Evolutionary conservation across 64 coral and sea anemone genomes (phyloP), one percentile per base, ranked within the genome.

Genomic region (Montipora sp.): DNA sequence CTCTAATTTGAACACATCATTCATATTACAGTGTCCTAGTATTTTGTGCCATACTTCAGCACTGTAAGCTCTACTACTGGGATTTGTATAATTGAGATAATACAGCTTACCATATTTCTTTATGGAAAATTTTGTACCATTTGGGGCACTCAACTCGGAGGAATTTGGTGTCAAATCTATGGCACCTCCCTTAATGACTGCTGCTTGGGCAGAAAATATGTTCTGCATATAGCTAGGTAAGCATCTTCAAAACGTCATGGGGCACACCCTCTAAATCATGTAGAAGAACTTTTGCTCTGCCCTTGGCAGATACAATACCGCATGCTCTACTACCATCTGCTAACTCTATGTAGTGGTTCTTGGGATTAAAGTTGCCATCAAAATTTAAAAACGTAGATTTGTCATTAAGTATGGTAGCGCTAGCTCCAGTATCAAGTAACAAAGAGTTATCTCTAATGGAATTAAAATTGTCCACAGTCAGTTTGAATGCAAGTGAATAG

Each of bases 271-370:
- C 49, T 24, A 79, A 18, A 72, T 93, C 73, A 78, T 43, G 66
- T 69, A 93, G 63, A 45, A 60, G 61, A 55, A 93, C 81, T 46
- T 87, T 47, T 48, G 83, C 91, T 63, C 74, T 63, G 59, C 91
- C 91, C 60, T 63, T 87, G 4, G 46, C 72, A 21, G 45, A 74
- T 27, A 75, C 91, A 80, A 93, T 46, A 43, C 75, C 73, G 15
- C 77, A 61, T 12, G 83, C 58, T 49, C 59, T 87, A 65, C 77
- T 79, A 59, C 73, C 92, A 89, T 93, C 86, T 88, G 92, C 92
- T 49, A 93, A 81, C 77, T 93, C 87, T 50, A 89, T 89, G 49
- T 66, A 81, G 48, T 94, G 86, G 9, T 89, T 89, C 67, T 88
- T 48, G 75, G 92, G 61, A 27, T 81, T 88, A 82, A 89, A 93